phyloP scores from a whole-genome alignment of 1,140 invertebrate species.

The Rhopalosiphum maidis region DNA sequence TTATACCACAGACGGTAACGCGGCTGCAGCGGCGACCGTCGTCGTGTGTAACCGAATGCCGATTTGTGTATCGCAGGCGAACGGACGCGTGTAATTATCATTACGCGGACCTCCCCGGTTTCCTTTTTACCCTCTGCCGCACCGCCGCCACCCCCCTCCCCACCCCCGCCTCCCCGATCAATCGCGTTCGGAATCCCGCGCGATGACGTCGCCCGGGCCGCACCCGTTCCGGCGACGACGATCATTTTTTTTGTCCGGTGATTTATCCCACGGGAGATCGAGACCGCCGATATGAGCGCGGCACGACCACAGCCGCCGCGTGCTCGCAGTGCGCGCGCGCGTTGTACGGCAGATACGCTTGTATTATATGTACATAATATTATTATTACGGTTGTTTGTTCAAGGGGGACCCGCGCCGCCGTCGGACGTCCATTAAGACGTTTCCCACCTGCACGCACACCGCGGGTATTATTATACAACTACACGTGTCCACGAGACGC shows the following conservation, averaged over 20 bases:
- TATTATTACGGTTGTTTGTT: constrained; percentile 9
- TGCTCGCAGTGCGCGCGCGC: neutral
- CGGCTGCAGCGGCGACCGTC: neutral
- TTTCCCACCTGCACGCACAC: neutral
- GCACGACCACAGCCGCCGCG: neutral
- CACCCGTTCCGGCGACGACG: constrained; percentile 33
- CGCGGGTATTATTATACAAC: neutral
- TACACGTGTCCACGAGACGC: neutral
- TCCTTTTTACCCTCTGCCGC: neutral
- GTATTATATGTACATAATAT: neutral
- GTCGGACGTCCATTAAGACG: constrained; percentile 37
- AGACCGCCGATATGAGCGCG: constrained; percentile 39
- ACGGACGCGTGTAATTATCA: constrained; percentile 41
- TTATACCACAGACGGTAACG: neutral
- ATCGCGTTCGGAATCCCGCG: constrained; percentile 43
- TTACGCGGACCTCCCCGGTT: constrained; percentile 34
- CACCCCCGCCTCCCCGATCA: too few species aligned
- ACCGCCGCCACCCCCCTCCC: neutral
- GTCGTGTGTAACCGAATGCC: constrained; percentile 7
- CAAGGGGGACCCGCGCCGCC: neutral
- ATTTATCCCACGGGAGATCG: constrained; percentile 41
- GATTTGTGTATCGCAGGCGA: constrained; percentile 27
- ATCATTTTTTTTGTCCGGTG: constrained; percentile 37
- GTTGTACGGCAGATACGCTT: neutral
- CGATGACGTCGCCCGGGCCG: constrained; percentile 34